Conservation (phyloP, 2,888 invertebrate species). For the Trachelus tabidus region DNA sequence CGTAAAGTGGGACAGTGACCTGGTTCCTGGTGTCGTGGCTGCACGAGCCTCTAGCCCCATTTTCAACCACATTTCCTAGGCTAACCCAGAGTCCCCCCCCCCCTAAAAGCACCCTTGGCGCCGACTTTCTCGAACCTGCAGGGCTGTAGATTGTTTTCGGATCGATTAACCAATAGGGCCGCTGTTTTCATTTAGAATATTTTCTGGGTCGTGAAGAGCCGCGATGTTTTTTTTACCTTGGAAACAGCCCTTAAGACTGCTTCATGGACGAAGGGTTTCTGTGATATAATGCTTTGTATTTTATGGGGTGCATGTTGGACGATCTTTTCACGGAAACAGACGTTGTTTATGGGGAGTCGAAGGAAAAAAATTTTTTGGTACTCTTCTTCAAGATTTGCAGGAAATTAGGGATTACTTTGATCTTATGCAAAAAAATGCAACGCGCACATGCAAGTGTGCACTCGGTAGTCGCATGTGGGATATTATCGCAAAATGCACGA, state of each 20-base stretch:
- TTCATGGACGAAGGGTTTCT: neutral
- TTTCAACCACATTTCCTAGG: conserved; percentile 5
- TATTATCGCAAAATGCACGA: neutral
- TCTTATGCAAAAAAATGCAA: neutral
- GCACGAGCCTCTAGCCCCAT: conserved; percentile 45
- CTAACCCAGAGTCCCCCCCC: neutral
- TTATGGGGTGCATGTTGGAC: neutral
- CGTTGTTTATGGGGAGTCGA: neutral
- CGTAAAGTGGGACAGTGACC: conserved; percentile 61
- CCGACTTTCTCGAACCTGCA: neutral
- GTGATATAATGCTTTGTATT: neutral
- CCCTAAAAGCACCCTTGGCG: neutral
- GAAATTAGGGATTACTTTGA: neutral
- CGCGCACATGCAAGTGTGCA: neutral
- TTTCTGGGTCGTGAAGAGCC: neutral
- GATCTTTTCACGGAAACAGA: neutral
- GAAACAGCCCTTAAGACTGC: neutral
- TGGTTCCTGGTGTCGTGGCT: conserved; percentile 61
- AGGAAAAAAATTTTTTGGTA: too few relatives aligned
- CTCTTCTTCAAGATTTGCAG: neutral
- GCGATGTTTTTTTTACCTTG: neutral
- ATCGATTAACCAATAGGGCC: neutral
- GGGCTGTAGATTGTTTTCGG: neutral
- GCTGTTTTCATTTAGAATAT: neutral
- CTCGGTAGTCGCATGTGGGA: neutral